phyloP scores from a whole-genome alignment of 2,797 vertebrate genomes.

The Acrossocheilus wenchowensis region DNA sequence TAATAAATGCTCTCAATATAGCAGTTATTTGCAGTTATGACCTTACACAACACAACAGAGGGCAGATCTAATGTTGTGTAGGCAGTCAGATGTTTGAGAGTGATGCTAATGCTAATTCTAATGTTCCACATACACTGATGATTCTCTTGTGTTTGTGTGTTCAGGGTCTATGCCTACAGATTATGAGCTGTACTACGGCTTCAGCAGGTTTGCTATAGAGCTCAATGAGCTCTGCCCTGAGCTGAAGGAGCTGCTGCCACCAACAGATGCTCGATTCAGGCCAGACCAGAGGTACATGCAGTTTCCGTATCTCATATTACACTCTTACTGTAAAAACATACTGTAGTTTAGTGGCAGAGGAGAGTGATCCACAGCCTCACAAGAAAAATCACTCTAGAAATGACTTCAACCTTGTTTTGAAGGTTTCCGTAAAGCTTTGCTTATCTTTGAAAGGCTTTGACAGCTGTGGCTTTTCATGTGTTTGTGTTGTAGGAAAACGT shows the following conservation, averaged over 20 bases:
- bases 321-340: not conserved
- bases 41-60: not conserved
- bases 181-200: conserved; percentile 97
- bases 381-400: not conserved
- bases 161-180: conserved; percentile 97
- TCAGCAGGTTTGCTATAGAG: conserved; percentile 97
- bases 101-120: not conserved
- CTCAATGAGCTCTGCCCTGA: conserved; percentile 96
- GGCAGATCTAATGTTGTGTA: not conserved
- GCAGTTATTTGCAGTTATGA: not conserved
- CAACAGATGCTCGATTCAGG: conserved; percentile 93
- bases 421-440: not conserved
- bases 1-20: not conserved
- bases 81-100: not conserved
- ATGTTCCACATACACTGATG: not conserved
- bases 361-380: not conserved
- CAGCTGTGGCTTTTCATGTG: not conserved
- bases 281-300: conserved; percentile 92
- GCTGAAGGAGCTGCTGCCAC: conserved; percentile 91
- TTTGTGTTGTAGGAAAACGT: not conserved
- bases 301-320: too few relatives aligned
- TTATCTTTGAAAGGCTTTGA: not conserved
- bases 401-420: not conserved
- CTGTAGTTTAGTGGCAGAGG: not conserved
- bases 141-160: conserved; percentile 1